Conservation (phyloP, 2,113 vertebrate species). For the Ammospiza caudacuta region DNA sequence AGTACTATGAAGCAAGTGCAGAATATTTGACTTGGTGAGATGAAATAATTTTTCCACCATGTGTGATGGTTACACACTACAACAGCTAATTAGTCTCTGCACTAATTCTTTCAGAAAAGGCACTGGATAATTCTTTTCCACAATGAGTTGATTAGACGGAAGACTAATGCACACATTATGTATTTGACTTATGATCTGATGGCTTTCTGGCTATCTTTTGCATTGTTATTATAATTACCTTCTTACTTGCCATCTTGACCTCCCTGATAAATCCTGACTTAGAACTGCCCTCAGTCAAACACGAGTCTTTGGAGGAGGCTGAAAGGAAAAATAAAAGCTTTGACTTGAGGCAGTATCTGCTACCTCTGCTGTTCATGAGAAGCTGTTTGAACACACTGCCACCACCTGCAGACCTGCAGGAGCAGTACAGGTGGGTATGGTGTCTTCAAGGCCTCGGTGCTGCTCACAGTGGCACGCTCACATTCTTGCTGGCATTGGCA, state of each 20-base stretch:
- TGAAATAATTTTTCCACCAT: background rate
- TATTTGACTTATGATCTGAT: background rate
- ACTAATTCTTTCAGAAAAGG: background rate
- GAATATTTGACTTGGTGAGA: background rate
- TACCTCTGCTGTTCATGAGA: background rate
- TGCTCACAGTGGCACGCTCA: accelerated
- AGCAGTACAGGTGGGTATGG: background rate
- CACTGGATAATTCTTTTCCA: background rate
- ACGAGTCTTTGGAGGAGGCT: background rate
- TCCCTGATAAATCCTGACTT: background rate
- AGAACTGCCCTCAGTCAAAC: background rate
- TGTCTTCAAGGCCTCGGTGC: background rate
- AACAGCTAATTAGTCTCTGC: background rate
- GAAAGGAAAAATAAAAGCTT: background rate
- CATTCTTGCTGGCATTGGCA: background rate
- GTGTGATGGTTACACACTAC: background rate
- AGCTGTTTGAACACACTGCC: background rate
- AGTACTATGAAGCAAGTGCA: background rate
- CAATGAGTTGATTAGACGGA: background rate
- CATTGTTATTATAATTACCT: background rate
- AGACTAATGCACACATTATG: background rate
- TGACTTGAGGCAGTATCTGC: background rate
- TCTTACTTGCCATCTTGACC: background rate
- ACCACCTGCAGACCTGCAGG: background rate
- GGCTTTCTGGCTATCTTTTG: background rate